Conservation (phyloP, 2,888 invertebrate genomes). For the Sinotaia quadrata region DNA sequence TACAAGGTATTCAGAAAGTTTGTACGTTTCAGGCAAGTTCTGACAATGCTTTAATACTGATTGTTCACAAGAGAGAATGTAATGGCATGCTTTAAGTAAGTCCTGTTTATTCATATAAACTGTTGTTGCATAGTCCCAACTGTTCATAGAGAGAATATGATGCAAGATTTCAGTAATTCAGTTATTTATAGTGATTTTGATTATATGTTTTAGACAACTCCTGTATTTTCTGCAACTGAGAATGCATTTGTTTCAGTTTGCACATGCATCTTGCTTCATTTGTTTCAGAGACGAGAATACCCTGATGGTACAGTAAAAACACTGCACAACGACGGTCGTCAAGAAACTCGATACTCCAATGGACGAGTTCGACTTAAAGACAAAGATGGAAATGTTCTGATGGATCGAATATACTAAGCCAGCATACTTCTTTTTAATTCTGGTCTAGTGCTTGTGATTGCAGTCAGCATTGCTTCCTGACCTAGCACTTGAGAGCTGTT, state of each 20-base stretch:
- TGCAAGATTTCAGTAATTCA: too few species aligned
- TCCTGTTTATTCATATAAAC: neutral
- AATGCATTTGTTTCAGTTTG: too few species aligned
- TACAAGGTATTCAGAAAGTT: conserved; percentile 80
- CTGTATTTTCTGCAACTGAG: too few species aligned
- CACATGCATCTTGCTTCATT: too few species aligned
- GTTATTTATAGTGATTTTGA: too few species aligned
- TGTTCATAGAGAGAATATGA: neutral
- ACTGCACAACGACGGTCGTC: conserved; percentile 88
- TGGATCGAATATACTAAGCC: conserved; percentile 76
- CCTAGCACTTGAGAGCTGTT: too few species aligned
- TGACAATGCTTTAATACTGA: neutral
- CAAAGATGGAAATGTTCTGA: conserved; percentile 84
- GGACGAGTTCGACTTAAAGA: conserved; percentile 91
- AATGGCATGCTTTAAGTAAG: too few species aligned
- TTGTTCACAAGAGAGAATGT: neutral
- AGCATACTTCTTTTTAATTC: too few species aligned
- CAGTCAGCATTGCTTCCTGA: too few species aligned
- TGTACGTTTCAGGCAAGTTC: neutral
- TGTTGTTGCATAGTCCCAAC: neutral
- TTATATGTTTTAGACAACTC: too few species aligned
- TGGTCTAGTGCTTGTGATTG: too few species aligned
- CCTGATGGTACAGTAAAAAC: conserved; percentile 94
- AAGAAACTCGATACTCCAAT: conserved; percentile 91
- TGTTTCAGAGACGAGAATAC: conserved; percentile 88